Base-by-base conservation (phyloP, 2,797 vertebrate species). In the Anisognathus igniventris region DNA sequence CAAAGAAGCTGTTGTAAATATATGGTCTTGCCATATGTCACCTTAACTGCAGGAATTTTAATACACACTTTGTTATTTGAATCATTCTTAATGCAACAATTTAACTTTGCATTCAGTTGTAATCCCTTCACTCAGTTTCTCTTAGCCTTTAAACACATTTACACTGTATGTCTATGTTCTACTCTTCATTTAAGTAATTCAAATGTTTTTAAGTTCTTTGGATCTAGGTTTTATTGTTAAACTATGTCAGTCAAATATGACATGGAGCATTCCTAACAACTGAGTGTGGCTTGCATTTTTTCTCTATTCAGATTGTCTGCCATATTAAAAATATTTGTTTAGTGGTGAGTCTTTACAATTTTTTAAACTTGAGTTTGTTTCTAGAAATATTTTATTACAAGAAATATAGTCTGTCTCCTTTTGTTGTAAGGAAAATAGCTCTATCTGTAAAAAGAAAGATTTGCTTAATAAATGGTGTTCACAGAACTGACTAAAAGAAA, bases 261-360 rank as follows among this genome's bases (percentile, higher is more conserved):
- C 60, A 82, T 21, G 87, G 77, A 82, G 33, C 56, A 94, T 79
- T 64, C 88, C 92, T 94, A 97, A 93, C 88, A 96, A 92, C 56
- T 93, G 91, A 95, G 56, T 84, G 48, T 94, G 79, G 40, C 70
- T 85, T 93, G 56, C 42, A 64, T 95, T 82, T 83, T 97, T 94
- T 95, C 12, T 90, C 74, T 92, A 73, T 88, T 94, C 68, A 77
- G 62, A 72, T 88, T 93, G 72, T 92, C 93, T 92, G 86, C 81
- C 94, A 94, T 95, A 96, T 94, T 96, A 86, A 94, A 96, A 97
- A 88, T 94, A 96, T 90, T 97, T 97, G 67, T 94, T 97, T 96
- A 94, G 62, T 70, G 85, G 58, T 96, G 92, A 95, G 82, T 90
- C 86, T 97, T 95, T 95, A 87, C 71, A 67, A 71, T 86, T 94